Base-by-base conservation (phyloP, 2,888 invertebrate species). In the Lasioglossum marginatum region DNA sequence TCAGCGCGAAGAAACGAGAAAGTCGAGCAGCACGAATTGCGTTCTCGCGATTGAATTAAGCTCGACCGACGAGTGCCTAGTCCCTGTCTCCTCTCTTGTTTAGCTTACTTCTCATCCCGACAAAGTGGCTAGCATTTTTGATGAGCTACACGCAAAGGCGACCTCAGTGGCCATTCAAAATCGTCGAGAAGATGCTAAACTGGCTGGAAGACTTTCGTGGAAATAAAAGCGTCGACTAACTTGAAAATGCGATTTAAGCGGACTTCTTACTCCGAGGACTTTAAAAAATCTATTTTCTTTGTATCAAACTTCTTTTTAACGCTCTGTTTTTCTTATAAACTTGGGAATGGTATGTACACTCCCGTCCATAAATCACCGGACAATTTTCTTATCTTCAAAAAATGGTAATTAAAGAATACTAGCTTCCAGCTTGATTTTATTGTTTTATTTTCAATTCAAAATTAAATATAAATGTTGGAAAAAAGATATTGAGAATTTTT, bases 21-120 rank as follows among this genome's bases (percentile, higher is more conserved):
- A 23, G 48, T 27, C 16, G 48, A 48, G 48, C 45, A 8, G 19
- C 71, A 40, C 75, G 70, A 43, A 75, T 70, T 40, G 60, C 81
- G 66, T 82, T 74, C 40, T 0, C 48, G 16, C n/a, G 40, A 77
- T 83, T 60, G 19, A 77, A 83, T 82, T 45, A 52, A 73, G 16
- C 45, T 19, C 34, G n/a, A 23, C 37, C 63, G 31, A 45, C n/a
- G 48, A 73, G 27, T 73, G 63, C 48, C 31, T 52, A 10, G 16
- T 16, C n/a, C 31, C 1, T 27, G 16, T 43, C 40, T 43, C 27
- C 23, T 63, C 23, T 37, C 16, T n/a, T 48, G 45, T 72, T 72
- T 45, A 31, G 45, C 72, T 72, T 72, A 31, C 14, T 45, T 43
- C 31, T 45, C 72, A 2, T 40, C 37, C n/a, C 0, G 37, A n/a